These are phyloP conservation scores for Mellivora capensis DNA, from an alignment of 2,113 vertebrate genomes.

Conservation along the genomic window DNA sequence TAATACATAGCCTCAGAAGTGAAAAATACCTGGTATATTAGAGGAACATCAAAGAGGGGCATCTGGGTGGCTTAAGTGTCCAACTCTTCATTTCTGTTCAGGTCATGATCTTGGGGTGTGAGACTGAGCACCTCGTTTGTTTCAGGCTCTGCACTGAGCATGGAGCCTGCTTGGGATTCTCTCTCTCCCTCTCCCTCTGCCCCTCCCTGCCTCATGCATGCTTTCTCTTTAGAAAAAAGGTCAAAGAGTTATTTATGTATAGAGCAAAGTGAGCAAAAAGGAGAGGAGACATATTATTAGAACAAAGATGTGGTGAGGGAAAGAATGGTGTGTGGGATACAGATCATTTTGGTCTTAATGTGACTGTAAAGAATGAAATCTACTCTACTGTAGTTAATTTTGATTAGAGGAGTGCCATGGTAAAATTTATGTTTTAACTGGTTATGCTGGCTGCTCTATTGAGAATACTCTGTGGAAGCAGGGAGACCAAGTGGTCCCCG, in stretches of 20 bases:
- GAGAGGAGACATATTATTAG: neutral
- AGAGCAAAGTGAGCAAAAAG: neutral
- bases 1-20: neutral
- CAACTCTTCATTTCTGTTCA: neutral
- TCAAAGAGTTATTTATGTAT: neutral
- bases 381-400: neutral
- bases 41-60: neutral
- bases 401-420: neutral
- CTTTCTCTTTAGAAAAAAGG: neutral
- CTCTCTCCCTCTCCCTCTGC: neutral
- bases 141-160: neutral
- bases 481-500: neutral
- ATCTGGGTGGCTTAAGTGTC: neutral
- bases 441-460: neutral
- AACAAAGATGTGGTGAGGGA: neutral
- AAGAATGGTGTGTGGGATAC: neutral
- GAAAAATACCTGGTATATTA: neutral
- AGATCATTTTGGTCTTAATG: neutral
- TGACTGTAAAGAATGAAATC: neutral
- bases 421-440: neutral
- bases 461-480: neutral
- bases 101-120: neutral
- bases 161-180: neutral
- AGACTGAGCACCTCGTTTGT: neutral
- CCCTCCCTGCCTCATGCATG: neutral